Evolutionary conservation across 1,140 invertebrate genomes (phyloP), one percentile per base, ranked within the genome.

Genomic region (Tetranychus cinnabarinus): DNA sequence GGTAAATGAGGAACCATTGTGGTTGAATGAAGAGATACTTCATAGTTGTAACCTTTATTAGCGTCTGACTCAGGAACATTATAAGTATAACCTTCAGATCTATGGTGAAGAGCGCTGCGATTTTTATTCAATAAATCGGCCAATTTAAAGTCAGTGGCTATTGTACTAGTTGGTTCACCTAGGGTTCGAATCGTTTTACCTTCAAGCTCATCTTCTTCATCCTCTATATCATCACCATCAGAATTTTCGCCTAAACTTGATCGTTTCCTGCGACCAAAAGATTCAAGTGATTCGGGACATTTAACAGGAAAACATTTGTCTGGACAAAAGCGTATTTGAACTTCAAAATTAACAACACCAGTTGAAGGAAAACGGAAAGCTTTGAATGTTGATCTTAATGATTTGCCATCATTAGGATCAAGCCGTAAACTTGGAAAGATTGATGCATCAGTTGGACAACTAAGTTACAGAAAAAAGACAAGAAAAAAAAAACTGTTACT

Each of bases 331-430:
- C 74, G 69, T n/a, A 77, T 73, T n/a, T 75, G 76, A 12, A 74
- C 76, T 45, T 76, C 74, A 63, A 77, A 77, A 65, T 77, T 76
- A 52, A 77, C 75, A 15, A 72, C 70, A 2, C 76, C 73, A 8
- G 76, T 77, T 23, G 75, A 74, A 36, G 76, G 75, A 66, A 77
- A 77, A 10, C 76, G 67, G 68, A 77, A 77, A 34, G 76, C 76
- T 65, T 76, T 76, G 68, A 77, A 77, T 64, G 73, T 70, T 12
- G 72, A 69, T 63, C 68, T 70, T 31, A 77, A 65, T 45, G 72
- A 70, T 58, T 71, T 68, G 15, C 70, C 69, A 37, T 70, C 69
- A 33, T 61, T 62, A n/a, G 69, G 65, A 60, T 77, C 75, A 33
- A 74, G 61, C 56, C 70, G 67, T 34, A 77, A 65, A 13, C 70